Percentiles rank a stretch among this genome's conserved stretches.
phyloP scores from a whole-genome alignment of 2,113 vertebrate species.

The Brachypodius melanocephalos region DNA sequence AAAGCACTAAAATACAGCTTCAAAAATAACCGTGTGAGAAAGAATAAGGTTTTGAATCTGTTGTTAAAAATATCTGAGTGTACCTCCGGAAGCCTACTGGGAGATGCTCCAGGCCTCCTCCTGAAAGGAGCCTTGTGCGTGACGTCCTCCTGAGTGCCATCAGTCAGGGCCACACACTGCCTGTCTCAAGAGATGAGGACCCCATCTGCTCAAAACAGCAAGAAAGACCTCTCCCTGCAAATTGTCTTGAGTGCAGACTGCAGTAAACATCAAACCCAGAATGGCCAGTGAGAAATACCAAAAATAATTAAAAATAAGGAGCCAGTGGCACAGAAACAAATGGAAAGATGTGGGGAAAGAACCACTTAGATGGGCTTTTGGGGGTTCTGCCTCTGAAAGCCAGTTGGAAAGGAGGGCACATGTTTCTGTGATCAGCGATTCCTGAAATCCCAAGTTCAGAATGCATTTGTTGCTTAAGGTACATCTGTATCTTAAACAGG shows the following conservation, averaged over 20 bases:
- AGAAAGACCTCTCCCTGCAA: background rate
- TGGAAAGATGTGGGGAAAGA: background rate
- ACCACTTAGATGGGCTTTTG: background rate
- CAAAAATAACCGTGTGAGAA: conserved; percentile 25
- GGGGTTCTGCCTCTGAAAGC: background rate
- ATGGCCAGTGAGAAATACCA: background rate
- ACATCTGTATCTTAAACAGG: background rate
- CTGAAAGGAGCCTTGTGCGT: background rate
- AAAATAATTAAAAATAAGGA: background rate
- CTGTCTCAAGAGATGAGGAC: background rate
- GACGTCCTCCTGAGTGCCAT: background rate
- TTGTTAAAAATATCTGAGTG: conserved; percentile 6
- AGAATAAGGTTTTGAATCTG: background rate
- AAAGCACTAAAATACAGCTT: background rate
- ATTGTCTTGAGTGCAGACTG: background rate
- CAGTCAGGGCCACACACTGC: background rate
- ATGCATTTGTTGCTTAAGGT: background rate
- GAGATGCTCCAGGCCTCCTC: background rate
- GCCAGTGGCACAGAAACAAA: background rate
- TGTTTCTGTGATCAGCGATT: background rate
- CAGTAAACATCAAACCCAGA: background rate
- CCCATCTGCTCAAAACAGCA: background rate
- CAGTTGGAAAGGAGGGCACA: background rate
- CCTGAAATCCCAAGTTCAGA: background rate
- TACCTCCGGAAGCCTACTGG: background rate